These are phyloP conservation scores for Platypus cylindrus DNA, from an alignment of 2,888 invertebrate genomes.

Conservation along the genomic window DNA sequence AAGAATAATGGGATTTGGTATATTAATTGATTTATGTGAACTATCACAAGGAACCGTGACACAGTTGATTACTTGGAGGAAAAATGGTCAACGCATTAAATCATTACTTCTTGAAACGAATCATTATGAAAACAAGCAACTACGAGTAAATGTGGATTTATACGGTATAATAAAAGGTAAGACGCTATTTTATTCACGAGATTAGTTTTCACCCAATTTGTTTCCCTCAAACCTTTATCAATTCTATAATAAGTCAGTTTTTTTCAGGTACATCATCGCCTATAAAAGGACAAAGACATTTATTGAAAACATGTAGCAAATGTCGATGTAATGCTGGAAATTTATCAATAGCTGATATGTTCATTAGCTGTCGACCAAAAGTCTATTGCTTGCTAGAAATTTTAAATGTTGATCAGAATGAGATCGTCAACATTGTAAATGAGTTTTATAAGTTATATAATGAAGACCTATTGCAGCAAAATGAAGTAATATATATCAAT, in stretches of 20 bases:
- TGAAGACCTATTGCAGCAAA: constrained; percentile 25
- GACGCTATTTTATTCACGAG: too few species aligned
- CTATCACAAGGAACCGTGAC: constrained; percentile 28
- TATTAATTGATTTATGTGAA: constrained; percentile 33
- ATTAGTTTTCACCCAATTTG: constrained; percentile 1
- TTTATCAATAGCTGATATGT: constrained; percentile 31
- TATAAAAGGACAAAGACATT: constrained; percentile 34
- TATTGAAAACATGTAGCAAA: constrained; percentile 25
- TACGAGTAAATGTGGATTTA: constrained; percentile 26
- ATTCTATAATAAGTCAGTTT: neutral
- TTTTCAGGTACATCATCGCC: constrained; percentile 30
- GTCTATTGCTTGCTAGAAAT: constrained; percentile 35
- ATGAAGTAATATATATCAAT: constrained; percentile 25
- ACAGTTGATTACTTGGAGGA: constrained; percentile 37
- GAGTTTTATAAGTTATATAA: constrained; percentile 32
- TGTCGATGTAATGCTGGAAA: constrained; percentile 24
- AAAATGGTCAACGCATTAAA: constrained; percentile 26
- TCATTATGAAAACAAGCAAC: constrained; percentile 32
- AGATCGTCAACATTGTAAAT: constrained; percentile 27
- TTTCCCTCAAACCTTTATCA: neutral
- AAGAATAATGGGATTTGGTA: constrained; percentile 32
- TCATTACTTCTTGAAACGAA: constrained; percentile 33
- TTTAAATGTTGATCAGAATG: constrained; percentile 26
- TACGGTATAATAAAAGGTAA: constrained; percentile 31
- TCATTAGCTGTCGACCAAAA: constrained; percentile 36